Conservation (phyloP, 2,888 invertebrate species). For the Dascillus cervinus region DNA sequence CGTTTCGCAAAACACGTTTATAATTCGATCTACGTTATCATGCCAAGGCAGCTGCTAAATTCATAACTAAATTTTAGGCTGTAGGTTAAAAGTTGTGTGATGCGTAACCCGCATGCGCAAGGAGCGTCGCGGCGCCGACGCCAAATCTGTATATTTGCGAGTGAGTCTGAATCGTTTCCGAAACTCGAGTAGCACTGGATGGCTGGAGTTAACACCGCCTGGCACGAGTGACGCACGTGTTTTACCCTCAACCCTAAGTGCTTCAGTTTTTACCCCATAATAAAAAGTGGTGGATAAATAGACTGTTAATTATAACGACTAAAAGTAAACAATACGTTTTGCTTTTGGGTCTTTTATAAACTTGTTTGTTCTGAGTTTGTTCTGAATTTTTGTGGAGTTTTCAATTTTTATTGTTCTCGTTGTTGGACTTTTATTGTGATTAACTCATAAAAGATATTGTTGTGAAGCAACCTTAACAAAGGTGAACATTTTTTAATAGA, state of each 20-base stretch:
- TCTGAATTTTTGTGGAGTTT: no score
- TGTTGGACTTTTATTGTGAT: no score
- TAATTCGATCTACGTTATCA: no score
- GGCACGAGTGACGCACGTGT: slow-evolving; percentile 26
- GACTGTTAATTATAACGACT: not conserved
- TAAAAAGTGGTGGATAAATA: not conserved
- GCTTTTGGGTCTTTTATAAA: no score
- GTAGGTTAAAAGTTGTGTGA: not conserved
- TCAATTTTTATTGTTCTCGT: no score
- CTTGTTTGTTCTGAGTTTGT: no score
- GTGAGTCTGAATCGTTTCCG: slow-evolving; percentile 38
- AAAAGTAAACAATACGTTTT: not conserved
- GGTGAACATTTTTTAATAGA: no score
- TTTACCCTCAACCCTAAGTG: not conserved
- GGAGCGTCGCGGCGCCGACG: slow-evolving; percentile 23
- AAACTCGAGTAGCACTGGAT: slow-evolving; percentile 46
- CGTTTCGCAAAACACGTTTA: no score
- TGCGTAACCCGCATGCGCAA: slow-evolving; percentile 35
- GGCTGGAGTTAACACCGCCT: slow-evolving; percentile 44
- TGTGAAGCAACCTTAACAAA: no score
- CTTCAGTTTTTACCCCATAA: not conserved
- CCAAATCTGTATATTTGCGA: slow-evolving; percentile 21
- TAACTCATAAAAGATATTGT: no score
- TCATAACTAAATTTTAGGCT: no score
- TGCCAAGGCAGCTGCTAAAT: no score